Evolutionary conservation across 2,888 invertebrate species (phyloP), one percentile per base, ranked within the genome.

Genomic region (Holacanthella duospinosa): DNA sequence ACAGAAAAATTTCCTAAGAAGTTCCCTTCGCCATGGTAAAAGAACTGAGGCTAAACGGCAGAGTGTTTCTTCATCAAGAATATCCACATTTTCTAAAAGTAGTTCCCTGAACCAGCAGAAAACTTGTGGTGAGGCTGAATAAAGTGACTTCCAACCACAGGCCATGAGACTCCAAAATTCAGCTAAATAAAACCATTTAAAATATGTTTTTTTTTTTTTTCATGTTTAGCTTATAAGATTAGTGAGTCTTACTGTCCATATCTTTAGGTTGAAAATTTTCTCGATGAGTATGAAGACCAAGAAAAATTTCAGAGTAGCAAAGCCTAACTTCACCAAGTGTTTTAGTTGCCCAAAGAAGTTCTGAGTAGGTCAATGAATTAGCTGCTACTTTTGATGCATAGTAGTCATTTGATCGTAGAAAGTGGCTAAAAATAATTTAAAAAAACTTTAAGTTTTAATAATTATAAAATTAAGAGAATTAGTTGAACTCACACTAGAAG

Each of bases 11-110:
- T 71, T 72, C 21, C 65, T 57, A 19, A 67, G 69, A 1, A 71
- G 66, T 58, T 72, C 72, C 57, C 70, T 64, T 43, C 72, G 59
- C 72, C 72, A 72, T 1, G 72, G 72, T 29, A 70, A 59, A 4
- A 72, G 55, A 9, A 61, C 43, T 26, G 61, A 27, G 1, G 68
- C 43, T n/a, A 71, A 55, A 25, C 59, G 55, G 19, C 59, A 25
- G 2, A 72, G 62, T 19, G 66, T 64, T 9, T 53, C 48, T 0
- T 43, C 55, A 21, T 66, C 61, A 4, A 72, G 24, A 21, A 60
- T 28, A n/a, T 36, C 48, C 16, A 67, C n/a, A 62, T 69, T 62
- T 24, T 55, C 43, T 25, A 60, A 19, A 1, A 70, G 61, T 12
- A 68, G 59, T 28, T 63, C 54, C 19, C 68, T 63, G 55, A 68